Evolutionary conservation across 2,113 vertebrate genomes (phyloP).

Genomic region (Collichthys lucidus): DNA sequence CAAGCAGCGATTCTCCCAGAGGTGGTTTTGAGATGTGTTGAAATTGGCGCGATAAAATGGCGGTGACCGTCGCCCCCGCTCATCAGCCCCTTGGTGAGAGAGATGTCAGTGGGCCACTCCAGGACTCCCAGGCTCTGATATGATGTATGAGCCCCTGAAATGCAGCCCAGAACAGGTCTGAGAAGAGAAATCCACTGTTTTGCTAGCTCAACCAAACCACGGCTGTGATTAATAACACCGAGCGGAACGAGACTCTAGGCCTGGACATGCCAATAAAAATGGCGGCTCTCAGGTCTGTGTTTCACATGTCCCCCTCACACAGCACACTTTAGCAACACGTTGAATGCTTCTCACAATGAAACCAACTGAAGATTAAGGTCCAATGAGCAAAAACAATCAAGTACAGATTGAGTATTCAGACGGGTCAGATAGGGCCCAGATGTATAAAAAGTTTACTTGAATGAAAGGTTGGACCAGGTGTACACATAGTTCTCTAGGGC

Average conservation of each 20-base stretch:
- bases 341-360: not conserved
- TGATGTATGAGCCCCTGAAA: slow-evolving; percentile 68
- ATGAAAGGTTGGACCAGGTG: not conserved
- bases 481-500: not conserved
- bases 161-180: slow-evolving; percentile 48
- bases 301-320: not conserved
- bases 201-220: slow-evolving; percentile 14
- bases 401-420: not conserved
- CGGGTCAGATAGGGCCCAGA: not conserved
- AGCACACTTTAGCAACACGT: not conserved
- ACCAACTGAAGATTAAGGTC: not conserved
- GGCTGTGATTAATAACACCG: slow-evolving; percentile 48
- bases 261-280: slow-evolving; percentile 5
- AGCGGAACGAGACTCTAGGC: not conserved
- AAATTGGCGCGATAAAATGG: slow-evolving; percentile 69
- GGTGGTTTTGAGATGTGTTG: slow-evolving; percentile 68
- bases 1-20: slow-evolving; percentile 27
- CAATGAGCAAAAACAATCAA: not conserved
- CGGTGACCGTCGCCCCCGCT: slow-evolving; percentile 43
- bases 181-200: slow-evolving; percentile 64
- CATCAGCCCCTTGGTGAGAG: slow-evolving; percentile 58
- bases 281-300: not conserved
- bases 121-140: slow-evolving; percentile 53
- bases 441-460: not conserved
- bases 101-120: slow-evolving; percentile 70